Evolutionary conservation across 2,888 invertebrate species (phyloP), one percentile per base, ranked within the genome.

Genomic region (Synergus japonicus): DNA sequence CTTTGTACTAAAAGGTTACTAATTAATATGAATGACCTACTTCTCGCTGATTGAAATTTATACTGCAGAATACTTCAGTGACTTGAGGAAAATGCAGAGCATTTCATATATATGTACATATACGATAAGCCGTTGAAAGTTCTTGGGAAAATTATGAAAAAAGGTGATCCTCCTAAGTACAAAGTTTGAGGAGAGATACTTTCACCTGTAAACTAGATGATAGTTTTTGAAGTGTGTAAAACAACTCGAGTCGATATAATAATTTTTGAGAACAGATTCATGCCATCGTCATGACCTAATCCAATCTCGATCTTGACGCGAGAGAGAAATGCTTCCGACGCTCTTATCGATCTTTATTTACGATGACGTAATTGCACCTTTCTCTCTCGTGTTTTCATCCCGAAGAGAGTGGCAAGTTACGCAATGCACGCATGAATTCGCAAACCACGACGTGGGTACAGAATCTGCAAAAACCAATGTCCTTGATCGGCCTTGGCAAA

Each of bases 311-410:
- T 79, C 79, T 82, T 81, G 79, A 79, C 44, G 76, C 41, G 76
- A 69, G 82, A 81, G 86, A 86, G 87, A 85, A 86, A 88, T 88
- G 86, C 86, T 84, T 84, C 78, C 84, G 84, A 86, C 84, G 79
- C 65, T 65, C 73, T 81, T 84, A 82, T 83, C 81, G 84, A 86
- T 87, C 87, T 89, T 89, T 89, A 89, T 88, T 89, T 87, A 87
- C 87, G 82, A 78, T 87, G 87, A 90, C 87, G 89, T 86, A 90
- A 89, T 86, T 80, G 69, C 76, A 83, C 87, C 88, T 89, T 88
- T 90, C 90, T 87, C 88, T 85, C 87, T 78, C 78, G 78, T 80
- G 78, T 85, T 86, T 87, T 87, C 84, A 83, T 85, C 82, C 76
- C 83, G 78, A 81, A 83, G 78, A 80, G 76, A 76, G 83, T 79